Evolutionary conservation across 2,888 invertebrate genomes (phyloP).

Genomic region (Sympetrum striolatum): DNA sequence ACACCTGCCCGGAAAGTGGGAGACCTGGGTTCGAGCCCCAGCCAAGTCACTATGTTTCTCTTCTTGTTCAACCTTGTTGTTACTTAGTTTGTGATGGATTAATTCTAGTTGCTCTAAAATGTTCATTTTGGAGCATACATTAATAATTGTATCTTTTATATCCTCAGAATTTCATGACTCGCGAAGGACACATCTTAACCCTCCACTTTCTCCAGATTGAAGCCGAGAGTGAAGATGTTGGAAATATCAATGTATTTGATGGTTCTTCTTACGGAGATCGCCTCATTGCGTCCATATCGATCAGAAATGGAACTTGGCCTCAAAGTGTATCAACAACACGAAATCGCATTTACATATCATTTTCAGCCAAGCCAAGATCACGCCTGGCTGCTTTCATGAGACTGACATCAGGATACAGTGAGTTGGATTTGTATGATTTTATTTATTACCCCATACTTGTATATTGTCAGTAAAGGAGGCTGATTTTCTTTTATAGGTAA

Average conservation of each 20-base stretch:
- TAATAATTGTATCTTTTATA: neutral
- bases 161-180: slow-evolving; percentile 73
- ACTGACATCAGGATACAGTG: slow-evolving; percentile 76
- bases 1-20: too few relatives aligned
- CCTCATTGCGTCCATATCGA: slow-evolving; percentile 72
- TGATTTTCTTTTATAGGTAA: slow-evolving; percentile 59
- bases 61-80: too few relatives aligned
- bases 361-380: slow-evolving; percentile 74
- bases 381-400: slow-evolving; percentile 80
- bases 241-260: slow-evolving; percentile 55
- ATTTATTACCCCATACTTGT: neutral
- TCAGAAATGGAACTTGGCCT: slow-evolving; percentile 85
- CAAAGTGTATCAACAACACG: slow-evolving; percentile 85
- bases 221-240: slow-evolving; percentile 73
- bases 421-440: slow-evolving; percentile 50
- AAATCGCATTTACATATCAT: slow-evolving; percentile 81
- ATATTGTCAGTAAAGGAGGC: neutral
- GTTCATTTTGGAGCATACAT: too few relatives aligned
- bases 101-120: too few relatives aligned
- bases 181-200: slow-evolving; percentile 81
- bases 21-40: too few relatives aligned
- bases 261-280: slow-evolving; percentile 65
- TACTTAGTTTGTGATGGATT: too few relatives aligned
- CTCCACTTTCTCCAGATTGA: slow-evolving; percentile 83
- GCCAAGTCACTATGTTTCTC: too few relatives aligned